phyloP scores from a whole-genome alignment of 2,797 vertebrate genomes.

The Enteromius unitaeniatus region DNA sequence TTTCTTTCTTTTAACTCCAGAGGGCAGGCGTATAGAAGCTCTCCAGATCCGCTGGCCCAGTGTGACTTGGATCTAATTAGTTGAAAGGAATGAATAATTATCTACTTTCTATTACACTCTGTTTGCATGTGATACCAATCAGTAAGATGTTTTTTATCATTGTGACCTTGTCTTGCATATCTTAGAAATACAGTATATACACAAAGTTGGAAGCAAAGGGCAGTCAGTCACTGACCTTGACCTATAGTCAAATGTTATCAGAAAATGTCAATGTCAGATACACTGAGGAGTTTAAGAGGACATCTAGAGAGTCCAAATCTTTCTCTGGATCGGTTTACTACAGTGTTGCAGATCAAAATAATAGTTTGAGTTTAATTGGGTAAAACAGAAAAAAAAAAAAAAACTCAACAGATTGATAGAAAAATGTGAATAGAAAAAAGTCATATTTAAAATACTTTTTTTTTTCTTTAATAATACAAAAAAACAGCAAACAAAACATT shows the following conservation, averaged over 20 bases:
- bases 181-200: conserved; percentile 3
- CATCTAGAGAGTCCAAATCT: not conserved
- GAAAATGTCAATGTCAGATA: conserved; percentile 4
- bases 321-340: not conserved
- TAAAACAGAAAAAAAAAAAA: not conserved
- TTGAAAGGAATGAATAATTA: conserved; percentile 75
- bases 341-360: not conserved
- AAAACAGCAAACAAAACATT: no score
- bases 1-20: conserved; percentile 53
- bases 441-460: not conserved
- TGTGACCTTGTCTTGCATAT: conserved; percentile 30
- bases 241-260: conserved; percentile 25
- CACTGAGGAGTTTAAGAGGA: not conserved
- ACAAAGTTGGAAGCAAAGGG: not conserved
- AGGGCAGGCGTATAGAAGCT: conserved; percentile 58
- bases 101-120: conserved; percentile 66
- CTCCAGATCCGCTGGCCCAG: conserved; percentile 48
- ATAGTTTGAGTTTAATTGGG: not conserved
- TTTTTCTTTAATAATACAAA: not conserved
- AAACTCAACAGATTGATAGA: not conserved
- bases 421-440: not conserved
- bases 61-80: conserved; percentile 74
- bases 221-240: conserved; percentile 1
- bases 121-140: conserved; percentile 56
- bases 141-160: conserved; percentile 44